phyloP scores from a whole-genome alignment of 2,888 invertebrate species.

The Heliconius cydno region DNA sequence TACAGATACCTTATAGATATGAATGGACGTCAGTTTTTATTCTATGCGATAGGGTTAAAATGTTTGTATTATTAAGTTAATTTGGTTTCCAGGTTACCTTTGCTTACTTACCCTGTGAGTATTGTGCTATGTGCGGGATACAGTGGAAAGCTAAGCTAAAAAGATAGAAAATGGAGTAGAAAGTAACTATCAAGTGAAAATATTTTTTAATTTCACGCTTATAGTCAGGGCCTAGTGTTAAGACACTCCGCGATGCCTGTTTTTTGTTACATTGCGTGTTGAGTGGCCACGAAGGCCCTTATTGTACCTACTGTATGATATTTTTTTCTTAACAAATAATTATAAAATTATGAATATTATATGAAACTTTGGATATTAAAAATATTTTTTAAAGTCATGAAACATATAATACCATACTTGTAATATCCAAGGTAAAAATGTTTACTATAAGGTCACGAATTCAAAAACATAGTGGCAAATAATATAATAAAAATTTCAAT shows the following conservation, averaged over 20 bases:
- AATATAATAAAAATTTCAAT: neutral
- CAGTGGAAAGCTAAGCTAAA: too few species aligned
- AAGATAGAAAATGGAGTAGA: neutral
- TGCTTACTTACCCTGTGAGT: too few species aligned
- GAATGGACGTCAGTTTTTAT: neutral
- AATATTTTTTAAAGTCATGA: neutral
- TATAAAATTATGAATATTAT: neutral
- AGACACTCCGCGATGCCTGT: neutral
- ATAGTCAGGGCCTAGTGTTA: neutral
- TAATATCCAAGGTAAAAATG: neutral
- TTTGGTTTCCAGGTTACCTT: too few species aligned
- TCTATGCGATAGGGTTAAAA: neutral
- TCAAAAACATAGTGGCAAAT: neutral
- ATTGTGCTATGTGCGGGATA: too few species aligned
- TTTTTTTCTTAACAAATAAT: neutral
- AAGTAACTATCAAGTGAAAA: too few species aligned
- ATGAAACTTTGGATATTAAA: too few species aligned
- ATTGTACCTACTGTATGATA: neutral
- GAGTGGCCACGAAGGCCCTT: neutral
- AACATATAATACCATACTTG: neutral
- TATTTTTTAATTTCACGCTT: neutral
- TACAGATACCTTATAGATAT: neutral
- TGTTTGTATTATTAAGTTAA: neutral
- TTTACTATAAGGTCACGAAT: neutral
- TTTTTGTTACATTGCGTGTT: too few species aligned